Percentiles rank a stretch among this genome's conserved stretches.
Evolutionary conservation across 2,888 invertebrate genomes (phyloP).

Genomic region (Xanthia togata): DNA sequence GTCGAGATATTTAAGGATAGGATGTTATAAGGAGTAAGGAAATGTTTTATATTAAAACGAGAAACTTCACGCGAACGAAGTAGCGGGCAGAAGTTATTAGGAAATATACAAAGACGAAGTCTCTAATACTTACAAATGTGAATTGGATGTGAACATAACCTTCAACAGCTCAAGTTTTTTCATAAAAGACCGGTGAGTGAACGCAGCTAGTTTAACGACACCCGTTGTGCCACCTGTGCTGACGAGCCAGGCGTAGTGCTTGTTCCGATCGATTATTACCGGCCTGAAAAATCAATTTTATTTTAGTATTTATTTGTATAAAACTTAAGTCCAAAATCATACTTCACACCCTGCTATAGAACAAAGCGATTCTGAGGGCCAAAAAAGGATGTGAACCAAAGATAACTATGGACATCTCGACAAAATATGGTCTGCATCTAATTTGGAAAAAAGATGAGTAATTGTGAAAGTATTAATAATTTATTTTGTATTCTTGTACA

Average conservation of each 20-base stretch:
- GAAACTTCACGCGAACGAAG: too few species aligned
- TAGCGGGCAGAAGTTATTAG: too few species aligned
- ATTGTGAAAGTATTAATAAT: not conserved
- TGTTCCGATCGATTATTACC: constrained; percentile 74
- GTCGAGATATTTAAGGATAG: too few species aligned
- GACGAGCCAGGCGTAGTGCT: constrained; percentile 75
- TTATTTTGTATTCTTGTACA: too few species aligned
- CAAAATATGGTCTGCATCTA: not conserved
- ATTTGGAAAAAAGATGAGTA: not conserved
- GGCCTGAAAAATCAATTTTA: constrained; percentile 71
- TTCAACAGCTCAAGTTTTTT: constrained; percentile 59
- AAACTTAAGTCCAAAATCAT: not conserved
- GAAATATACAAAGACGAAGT: not conserved
- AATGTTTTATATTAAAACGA: too few species aligned
- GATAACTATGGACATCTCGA: not conserved
- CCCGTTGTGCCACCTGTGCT: constrained; percentile 83
- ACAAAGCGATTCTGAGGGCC: not conserved
- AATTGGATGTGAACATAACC: not conserved
- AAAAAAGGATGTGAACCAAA: not conserved
- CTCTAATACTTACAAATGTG: constrained; percentile 19
- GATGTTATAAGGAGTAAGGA: too few species aligned
- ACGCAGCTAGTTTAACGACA: constrained; percentile 77
- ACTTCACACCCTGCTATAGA: too few species aligned
- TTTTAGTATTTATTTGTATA: not conserved
- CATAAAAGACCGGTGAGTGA: constrained; percentile 71